Base-by-base conservation (phyloP, 2,888 invertebrate species). In the Mesoligia furuncula region DNA sequence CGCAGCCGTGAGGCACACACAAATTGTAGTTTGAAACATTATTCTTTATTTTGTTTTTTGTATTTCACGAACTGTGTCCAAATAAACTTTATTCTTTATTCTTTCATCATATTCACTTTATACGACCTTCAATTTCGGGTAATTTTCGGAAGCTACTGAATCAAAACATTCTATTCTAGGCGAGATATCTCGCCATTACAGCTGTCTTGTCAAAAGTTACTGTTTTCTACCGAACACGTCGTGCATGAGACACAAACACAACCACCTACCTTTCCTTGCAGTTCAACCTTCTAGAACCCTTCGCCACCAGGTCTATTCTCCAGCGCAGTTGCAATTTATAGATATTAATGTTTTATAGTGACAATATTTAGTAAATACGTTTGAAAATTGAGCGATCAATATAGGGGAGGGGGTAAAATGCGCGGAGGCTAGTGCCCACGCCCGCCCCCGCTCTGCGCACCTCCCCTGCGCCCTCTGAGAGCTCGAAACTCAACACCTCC, bases 341-440 rank as follows among this genome's bases (percentile, higher is more conserved):
- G 68, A 79, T 83, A 74, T 77, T 83, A 84, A 87, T 84, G 85
- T 87, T 89, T 91, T 92, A 92, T 92, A 90, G 87, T 90, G 89
- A 90, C 89, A 94, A 93, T 94, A 94, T 95, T 95, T 94, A 91
- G 91, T 90, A 93, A 93, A 94, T 93, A 93, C 92, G 91, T 93
- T 93, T 92, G 92, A 93, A 94, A 94, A 93, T 93, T 92, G 88
- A 89, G 90, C 95, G 95, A 96, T 96, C 96, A 96, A 96, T 96
- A 96, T 92, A 72, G 83, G 87, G 91, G 90, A 91, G 90, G 91
- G 91, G 90, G 91, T 85, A 90, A 90, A 88, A 87, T 95, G 95
- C 95, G 95, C 95, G 93, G 90, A 83, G 89, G 84, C 73, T 87
- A 90, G 91, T 92, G 92, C 93, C 93, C 93, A 93, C 94, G 93